These are phyloP conservation scores for Xiphophorus birchmanni DNA, from an alignment of 2,797 vertebrate genomes.

Conservation along the genomic window DNA sequence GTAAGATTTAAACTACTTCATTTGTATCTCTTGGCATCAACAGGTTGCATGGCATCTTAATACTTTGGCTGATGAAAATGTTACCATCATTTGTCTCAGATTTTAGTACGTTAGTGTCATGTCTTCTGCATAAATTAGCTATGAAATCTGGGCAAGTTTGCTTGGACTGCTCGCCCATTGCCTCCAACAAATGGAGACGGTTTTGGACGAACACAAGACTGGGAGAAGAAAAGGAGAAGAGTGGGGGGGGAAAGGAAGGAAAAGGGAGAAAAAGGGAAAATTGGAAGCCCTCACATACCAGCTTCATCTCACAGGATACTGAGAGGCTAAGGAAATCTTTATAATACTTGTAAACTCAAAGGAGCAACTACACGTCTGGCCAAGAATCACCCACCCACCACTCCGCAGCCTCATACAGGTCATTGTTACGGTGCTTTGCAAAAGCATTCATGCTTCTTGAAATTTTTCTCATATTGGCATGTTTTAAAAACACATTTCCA, in stretches of 20 bases:
- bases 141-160: conserved; percentile 2
- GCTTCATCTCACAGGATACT: not conserved
- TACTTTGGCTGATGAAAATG: conserved; percentile 2
- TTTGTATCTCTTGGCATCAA: conserved; percentile 5
- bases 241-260: not conserved
- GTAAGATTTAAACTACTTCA: not conserved
- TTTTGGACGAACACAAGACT: conserved; percentile 4
- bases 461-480: not conserved
- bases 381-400: not conserved
- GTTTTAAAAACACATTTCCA: not conserved
- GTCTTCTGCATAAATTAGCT: conserved; percentile 7
- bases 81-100: conserved; percentile 1
- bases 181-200: conserved; percentile 7
- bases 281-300: not conserved
- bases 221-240: conserved; percentile 1
- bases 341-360: not conserved
- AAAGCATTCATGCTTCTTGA: not conserved
- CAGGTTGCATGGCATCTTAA: conserved; percentile 1
- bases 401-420: not conserved
- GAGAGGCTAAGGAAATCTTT: not conserved
- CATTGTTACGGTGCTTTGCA: not conserved
- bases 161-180: conserved; percentile 3
- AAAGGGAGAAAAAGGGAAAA: not conserved
- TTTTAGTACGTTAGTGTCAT: conserved; percentile 2
- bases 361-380: not conserved